Evolutionary conservation across 1,140 invertebrate species (phyloP).

Genomic region (Battus philenor): DNA sequence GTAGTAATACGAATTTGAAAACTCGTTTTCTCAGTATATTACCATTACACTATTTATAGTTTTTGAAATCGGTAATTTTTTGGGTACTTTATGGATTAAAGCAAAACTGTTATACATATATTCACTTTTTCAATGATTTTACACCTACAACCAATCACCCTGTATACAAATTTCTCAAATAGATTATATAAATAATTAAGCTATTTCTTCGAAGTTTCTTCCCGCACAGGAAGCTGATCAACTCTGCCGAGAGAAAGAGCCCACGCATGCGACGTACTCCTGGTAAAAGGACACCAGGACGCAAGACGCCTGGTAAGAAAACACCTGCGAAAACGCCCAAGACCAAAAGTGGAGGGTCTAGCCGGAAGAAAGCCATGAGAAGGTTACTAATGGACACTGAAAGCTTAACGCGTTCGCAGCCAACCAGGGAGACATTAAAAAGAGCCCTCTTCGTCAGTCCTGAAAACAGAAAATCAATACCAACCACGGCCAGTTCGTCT

Average conservation of each 20-base stretch:
- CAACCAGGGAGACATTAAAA: conserved; percentile 75
- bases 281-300: conserved; percentile 54
- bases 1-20: too few species aligned
- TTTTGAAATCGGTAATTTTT: too few species aligned
- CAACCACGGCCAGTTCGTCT: conserved; percentile 43
- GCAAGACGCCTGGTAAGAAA: conserved; percentile 63
- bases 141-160: too few species aligned
- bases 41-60: too few species aligned
- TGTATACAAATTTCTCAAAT: too few species aligned
- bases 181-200: too few species aligned
- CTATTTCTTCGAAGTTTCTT: conserved; percentile 58
- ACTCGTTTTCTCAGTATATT: too few species aligned
- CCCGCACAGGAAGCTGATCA: conserved; percentile 67
- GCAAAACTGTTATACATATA: too few species aligned
- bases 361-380: conserved; percentile 70
- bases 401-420: conserved; percentile 45
- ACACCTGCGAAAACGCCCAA: conserved; percentile 68
- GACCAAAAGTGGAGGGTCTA: conserved; percentile 68
- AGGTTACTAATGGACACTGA: conserved; percentile 50
- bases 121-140: too few species aligned
- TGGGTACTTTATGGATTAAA: too few species aligned
- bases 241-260: conserved; percentile 61
- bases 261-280: conserved; percentile 63
- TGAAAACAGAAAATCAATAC: conserved; percentile 55
- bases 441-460: conserved; percentile 81